phyloP scores from a whole-genome alignment of 2,888 invertebrate species.

The Tachystola acroxantha region DNA sequence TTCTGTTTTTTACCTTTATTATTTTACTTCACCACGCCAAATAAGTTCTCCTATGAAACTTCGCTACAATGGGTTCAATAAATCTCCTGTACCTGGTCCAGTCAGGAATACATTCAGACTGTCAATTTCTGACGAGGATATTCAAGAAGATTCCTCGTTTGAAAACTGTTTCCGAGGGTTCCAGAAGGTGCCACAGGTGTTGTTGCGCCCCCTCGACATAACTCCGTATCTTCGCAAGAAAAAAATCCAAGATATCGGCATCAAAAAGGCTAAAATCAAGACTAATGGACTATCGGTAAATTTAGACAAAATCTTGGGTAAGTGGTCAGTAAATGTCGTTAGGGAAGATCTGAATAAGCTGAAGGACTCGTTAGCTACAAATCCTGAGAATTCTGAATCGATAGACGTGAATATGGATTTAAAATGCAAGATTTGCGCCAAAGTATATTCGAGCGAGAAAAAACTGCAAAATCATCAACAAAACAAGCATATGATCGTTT shows the following conservation, averaged over 20 bases:
- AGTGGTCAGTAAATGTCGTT: constrained; percentile 38
- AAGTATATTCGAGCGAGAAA: constrained; percentile 44
- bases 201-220: constrained; percentile 41
- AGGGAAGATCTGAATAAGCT: constrained; percentile 39
- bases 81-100: constrained; percentile 12
- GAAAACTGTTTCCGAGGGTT: constrained; percentile 42
- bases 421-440: constrained; percentile 56
- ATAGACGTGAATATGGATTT: constrained; percentile 23
- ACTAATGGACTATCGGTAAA: constrained; percentile 8
- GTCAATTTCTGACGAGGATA: constrained; percentile 9
- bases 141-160: constrained; percentile 26
- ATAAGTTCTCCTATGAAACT: constrained; percentile 35
- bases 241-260: constrained; percentile 7
- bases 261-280: neutral
- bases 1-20: constrained; percentile 37
- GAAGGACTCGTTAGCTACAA: constrained; percentile 18
- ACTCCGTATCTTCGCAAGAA: constrained; percentile 30
- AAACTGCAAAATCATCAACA: constrained; percentile 49
- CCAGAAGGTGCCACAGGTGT: constrained; percentile 37
- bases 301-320: constrained; percentile 19
- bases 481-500: constrained; percentile 55
- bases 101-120: constrained; percentile 16
- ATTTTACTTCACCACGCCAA: constrained; percentile 35
- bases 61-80: constrained; percentile 38
- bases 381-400: neutral